phyloP scores from a whole-genome alignment of 2,797 vertebrate species.

The Emydoidea blandingii region DNA sequence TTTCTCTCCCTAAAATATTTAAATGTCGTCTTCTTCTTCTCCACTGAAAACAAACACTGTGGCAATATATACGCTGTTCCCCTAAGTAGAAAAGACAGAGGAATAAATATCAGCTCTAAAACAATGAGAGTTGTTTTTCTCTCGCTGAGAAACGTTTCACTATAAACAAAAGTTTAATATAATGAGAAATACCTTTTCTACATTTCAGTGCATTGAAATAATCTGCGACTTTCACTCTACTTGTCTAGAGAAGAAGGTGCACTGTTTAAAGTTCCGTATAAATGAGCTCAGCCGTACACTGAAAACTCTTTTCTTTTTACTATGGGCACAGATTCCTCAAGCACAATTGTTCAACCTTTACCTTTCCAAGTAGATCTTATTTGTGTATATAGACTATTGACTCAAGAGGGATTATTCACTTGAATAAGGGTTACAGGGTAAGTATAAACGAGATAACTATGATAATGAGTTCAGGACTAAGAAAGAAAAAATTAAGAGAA shows the following conservation, averaged over 20 bases:
- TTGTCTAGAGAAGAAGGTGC: neutral
- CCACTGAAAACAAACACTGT: slow-evolving; percentile 37
- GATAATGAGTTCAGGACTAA: slow-evolving; percentile 2
- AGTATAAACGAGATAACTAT: neutral
- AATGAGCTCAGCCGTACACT: neutral
- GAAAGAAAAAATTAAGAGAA: neutral
- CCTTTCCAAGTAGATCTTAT: neutral
- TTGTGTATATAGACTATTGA: neutral
- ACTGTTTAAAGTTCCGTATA: neutral
- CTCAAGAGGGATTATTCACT: neutral
- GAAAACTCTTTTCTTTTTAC: neutral
- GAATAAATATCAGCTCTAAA: slow-evolving; percentile 42
- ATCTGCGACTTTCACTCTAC: neutral
- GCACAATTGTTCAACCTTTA: neutral
- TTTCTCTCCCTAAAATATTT: neutral
- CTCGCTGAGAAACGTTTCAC: neutral
- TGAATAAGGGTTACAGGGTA: neutral
- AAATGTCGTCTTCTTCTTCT: slow-evolving; percentile 46
- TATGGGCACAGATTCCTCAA: neutral
- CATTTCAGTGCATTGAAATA: neutral
- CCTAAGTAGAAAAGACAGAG: slow-evolving; percentile 41
- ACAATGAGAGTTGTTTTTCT: neutral
- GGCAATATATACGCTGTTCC: slow-evolving; percentile 33
- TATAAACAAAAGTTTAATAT: neutral
- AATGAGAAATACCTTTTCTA: neutral